Base-by-base conservation (phyloP, 2,113 vertebrate species). In the Propithecus coquereli region DNA sequence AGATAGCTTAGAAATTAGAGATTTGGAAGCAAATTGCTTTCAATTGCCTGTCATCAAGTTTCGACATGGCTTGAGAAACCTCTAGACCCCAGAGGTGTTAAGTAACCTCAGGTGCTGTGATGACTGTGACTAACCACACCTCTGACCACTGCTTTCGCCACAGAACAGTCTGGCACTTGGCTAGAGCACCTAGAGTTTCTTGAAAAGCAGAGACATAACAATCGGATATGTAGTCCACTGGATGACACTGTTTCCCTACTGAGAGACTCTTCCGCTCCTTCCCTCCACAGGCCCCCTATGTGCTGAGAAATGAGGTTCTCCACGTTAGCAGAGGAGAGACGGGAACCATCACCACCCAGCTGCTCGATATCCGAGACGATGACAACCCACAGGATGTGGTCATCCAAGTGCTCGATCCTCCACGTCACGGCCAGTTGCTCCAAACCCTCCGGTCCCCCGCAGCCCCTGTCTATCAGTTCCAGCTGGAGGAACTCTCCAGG, bases 311-410 rank as follows among this genome's bases (percentile, higher is more conserved):
- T 0, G 97, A 99, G 83, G 98, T 98, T 12, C 97, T 99, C 37
- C 77, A 89, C 0, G 97, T 99, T 45, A 96, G 77, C 87, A 97
- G 95, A 59, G 99, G 99, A 1, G 98, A 99, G n/a, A 81, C 3
- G 0, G 98, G 97, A 22, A 59, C 98, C 10, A n/a, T 99, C 59
- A 99, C 99, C 8, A 98, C 98, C 27, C 98, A 98, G 6, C 80
- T 99, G 61, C 98, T 99, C 18, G 99, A 99, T 25, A 97, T 99
- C 65, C 98, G 98, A 37, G 99, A 99, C 96, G 97, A 98, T 0
- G 99, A 99, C 99, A 99, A 99, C 32, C 98, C 99, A 0, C 98
- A 99, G 45, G 99, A 99, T 0, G 98, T 99, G 34, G 98, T 99
- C 22, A 87, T 99, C 23, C 86, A 98, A 94, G 98, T 99, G 76